phyloP scores from a whole-genome alignment of 53 echinoderm and acorn worm genomes.

The Paracentrotus lividus region DNA sequence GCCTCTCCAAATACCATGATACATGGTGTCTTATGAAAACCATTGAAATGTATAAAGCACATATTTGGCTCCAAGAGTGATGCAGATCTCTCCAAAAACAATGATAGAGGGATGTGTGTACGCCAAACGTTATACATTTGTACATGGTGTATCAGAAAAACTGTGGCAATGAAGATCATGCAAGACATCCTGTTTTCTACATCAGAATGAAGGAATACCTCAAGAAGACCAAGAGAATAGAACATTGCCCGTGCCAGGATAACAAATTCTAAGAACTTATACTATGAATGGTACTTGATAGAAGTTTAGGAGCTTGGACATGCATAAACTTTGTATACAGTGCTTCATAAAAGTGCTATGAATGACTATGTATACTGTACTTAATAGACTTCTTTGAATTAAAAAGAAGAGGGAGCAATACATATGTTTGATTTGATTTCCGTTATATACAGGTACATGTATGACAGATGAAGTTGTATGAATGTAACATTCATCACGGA shows the following conservation, averaged over 20 bases:
- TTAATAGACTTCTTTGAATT: background rate
- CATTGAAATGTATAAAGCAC: background rate
- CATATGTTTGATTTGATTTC: too few relatives aligned
- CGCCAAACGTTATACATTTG: too few relatives aligned
- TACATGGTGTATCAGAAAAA: background rate
- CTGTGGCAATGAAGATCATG: background rate
- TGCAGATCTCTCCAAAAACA: background rate
- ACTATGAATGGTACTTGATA: background rate
- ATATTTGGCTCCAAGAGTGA: background rate
- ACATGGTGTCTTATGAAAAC: background rate
- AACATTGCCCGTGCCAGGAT: background rate
- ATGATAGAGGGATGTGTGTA: too few relatives aligned
- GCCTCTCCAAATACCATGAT: background rate
- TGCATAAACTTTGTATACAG: background rate
- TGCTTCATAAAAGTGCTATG: background rate
- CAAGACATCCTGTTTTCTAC: background rate
- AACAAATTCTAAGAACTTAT: too few relatives aligned
- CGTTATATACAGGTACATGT: background rate
- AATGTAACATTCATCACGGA: background rate
- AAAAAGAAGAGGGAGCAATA: background rate
- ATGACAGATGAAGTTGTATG: background rate
- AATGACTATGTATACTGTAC: background rate
- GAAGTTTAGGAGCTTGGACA: background rate
- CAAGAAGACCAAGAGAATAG: background rate
- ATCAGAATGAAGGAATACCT: background rate